Percentiles rank a stretch among this genome's conserved stretches.
Evolutionary conservation across 2,797 vertebrate genomes (phyloP).

Genomic region (Anisognathus igniventris): DNA sequence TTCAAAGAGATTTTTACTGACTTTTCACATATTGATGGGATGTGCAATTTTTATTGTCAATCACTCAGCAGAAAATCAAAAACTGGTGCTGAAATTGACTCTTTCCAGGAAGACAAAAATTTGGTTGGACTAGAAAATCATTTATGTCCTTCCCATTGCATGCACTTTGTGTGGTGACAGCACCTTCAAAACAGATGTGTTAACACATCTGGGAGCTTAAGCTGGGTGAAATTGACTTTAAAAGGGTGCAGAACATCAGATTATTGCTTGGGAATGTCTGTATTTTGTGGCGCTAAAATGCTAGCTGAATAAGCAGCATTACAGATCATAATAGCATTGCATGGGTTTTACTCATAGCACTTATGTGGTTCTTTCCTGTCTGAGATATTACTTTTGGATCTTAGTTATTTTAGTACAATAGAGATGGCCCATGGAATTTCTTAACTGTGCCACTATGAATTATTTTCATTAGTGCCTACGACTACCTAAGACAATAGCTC

Average conservation of each 20-base stretch:
- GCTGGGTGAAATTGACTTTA: neutral
- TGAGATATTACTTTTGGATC: neutral
- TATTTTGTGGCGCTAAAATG: neutral
- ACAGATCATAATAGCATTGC: neutral
- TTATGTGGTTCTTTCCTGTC: neutral
- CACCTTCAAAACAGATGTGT: neutral
- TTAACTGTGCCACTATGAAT: neutral
- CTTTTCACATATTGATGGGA: neutral
- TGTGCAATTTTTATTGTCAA: neutral
- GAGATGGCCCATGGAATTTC: neutral
- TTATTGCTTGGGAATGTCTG: neutral
- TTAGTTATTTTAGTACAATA: neutral
- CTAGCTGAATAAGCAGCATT: neutral
- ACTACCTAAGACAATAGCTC: neutral
- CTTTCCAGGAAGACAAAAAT: neutral
- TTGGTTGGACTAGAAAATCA: neutral
- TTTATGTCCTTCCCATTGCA: neutral
- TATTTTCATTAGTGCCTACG: neutral
- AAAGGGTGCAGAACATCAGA: neutral
- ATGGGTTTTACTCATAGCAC: neutral
- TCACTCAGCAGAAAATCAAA: neutral
- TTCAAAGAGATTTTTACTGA: neutral
- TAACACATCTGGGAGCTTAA: neutral
- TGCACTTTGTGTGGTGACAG: neutral
- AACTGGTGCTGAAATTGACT: neutral